Evolutionary conservation across 1,140 invertebrate genomes (phyloP).

Genomic region (Cotesia vestalis): DNA sequence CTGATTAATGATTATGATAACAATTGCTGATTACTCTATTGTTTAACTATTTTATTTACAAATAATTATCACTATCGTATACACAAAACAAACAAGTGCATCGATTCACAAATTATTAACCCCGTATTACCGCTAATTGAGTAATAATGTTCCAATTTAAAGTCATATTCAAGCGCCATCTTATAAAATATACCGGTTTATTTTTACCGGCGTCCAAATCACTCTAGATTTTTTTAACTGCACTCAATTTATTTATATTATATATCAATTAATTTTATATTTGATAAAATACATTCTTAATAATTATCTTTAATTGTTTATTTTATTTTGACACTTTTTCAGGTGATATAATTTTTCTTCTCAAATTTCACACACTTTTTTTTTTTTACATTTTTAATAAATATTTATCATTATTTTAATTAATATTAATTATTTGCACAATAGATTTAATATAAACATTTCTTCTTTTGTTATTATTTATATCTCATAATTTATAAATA

Average conservation of each 20-base stretch:
- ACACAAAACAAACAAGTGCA: too few species aligned
- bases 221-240: too few species aligned
- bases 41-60: too few species aligned
- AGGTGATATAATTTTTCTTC: background rate
- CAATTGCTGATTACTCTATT: too few species aligned
- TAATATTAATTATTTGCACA: too few species aligned
- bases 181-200: background rate
- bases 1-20: too few species aligned
- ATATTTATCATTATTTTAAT: background rate
- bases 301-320: background rate
- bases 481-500: background rate
- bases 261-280: background rate
- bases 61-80: too few species aligned
- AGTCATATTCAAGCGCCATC: too few species aligned
- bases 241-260: background rate
- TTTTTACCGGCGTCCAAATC: background rate
- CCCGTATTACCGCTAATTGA: too few species aligned
- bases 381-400: background rate
- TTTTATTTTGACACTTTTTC: background rate
- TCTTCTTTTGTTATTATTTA: background rate
- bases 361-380: background rate
- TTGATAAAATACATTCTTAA: too few species aligned
- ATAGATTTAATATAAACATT: background rate
- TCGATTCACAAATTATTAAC: too few species aligned
- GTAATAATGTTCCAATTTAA: too few species aligned